These are phyloP conservation scores for Agonum fuliginosum DNA, from an alignment of 2,888 invertebrate species.

Conservation along the genomic window DNA sequence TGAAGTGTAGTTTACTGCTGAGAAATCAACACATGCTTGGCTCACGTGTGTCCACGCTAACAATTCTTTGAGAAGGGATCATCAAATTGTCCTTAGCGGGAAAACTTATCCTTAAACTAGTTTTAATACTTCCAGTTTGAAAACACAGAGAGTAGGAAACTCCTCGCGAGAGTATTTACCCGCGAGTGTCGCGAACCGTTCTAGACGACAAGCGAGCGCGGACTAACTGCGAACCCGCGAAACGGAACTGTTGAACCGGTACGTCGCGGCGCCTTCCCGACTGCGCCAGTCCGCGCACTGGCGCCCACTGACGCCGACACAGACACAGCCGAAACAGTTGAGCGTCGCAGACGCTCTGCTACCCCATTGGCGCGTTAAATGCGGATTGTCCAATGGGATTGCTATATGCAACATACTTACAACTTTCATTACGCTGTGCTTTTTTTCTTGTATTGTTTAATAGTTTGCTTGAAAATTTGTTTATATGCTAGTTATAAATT, in stretches of 20 bases:
- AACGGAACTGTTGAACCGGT: constrained; percentile 60
- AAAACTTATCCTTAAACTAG: constrained; percentile 41
- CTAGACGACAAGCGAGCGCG: constrained; percentile 62
- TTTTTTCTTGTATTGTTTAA: constrained; percentile 16
- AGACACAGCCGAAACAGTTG: constrained; percentile 25
- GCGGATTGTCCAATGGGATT: constrained; percentile 67
- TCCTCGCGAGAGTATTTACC: constrained; percentile 50
- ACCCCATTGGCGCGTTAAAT: constrained; percentile 68
- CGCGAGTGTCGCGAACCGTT: constrained; percentile 53
- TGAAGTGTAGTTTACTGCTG: constrained; percentile 13
- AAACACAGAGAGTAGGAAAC: not conserved
- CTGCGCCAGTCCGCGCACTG: constrained; percentile 60
- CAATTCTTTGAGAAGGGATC: constrained; percentile 42
- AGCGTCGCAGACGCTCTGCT: constrained; percentile 54
- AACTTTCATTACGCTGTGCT: constrained; percentile 8
- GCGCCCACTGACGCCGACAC: constrained; percentile 36
- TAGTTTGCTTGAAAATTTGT: constrained; percentile 11
- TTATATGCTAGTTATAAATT: constrained; percentile 1
- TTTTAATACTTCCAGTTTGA: constrained; percentile 39
- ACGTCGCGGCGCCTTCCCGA: constrained; percentile 63
- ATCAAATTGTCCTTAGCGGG: constrained; percentile 31
- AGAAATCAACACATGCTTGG: constrained; percentile 62
- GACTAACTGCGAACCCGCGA: constrained; percentile 64
- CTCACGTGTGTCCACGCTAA: constrained; percentile 56
- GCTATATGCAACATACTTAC: constrained; percentile 33